Percentiles rank a stretch among this genome's conserved stretches.
These are phyloP conservation scores for Hydropotes inermis DNA, from an alignment of 2,113 vertebrate species.

Conservation along the genomic window DNA sequence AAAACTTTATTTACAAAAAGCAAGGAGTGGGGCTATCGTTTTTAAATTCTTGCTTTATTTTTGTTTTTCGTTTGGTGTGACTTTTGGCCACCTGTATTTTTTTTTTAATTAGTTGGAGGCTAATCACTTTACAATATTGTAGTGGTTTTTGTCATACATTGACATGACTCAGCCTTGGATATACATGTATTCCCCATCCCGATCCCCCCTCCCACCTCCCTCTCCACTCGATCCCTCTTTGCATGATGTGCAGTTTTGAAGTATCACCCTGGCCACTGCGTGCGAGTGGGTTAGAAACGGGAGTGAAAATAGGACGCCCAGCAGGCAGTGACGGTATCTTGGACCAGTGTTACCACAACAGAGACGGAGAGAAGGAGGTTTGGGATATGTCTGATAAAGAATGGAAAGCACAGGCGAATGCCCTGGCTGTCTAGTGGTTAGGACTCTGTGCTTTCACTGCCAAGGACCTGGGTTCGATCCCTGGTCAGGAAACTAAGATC, in stretches of 20 bases:
- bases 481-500: not conserved
- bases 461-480: not conserved
- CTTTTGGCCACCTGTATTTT: no score
- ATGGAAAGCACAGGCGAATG: not conserved
- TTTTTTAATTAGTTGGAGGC: no score
- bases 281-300: not conserved
- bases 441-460: not conserved
- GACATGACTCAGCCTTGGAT: no score
- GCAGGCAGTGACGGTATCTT: no score
- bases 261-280: no score
- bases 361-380: not conserved
- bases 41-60: not conserved
- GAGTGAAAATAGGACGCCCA: not conserved
- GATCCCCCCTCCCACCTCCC: no score
- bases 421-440: not conserved
- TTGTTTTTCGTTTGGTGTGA: no score
- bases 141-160: no score
- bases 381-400: not conserved
- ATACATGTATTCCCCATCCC: no score
- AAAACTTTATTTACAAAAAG: constrained; percentile 21
- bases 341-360: not conserved
- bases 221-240: no score
- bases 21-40: not conserved
- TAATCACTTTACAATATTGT: no score
- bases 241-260: no score